Conservation (phyloP, 2,797 vertebrate genomes). For the Eutrigla gurnardus region DNA sequence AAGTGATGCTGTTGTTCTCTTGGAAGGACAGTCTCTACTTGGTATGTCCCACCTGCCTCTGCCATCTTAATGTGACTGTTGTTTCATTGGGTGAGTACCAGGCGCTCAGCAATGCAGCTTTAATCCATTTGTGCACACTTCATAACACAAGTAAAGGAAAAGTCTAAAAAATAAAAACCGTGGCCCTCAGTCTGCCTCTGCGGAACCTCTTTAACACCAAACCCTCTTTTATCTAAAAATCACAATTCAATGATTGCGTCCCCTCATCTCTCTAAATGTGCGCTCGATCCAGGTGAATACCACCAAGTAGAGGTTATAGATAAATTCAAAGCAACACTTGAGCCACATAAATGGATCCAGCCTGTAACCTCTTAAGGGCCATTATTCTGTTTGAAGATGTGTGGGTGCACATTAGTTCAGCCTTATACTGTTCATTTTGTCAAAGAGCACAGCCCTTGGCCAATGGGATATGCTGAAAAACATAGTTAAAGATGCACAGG, state of each 20-base stretch:
- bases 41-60: neutral
- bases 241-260: slow-evolving; percentile 7
- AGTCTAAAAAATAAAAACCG: neutral
- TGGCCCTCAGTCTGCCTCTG: neutral
- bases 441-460: slow-evolving; percentile 28
- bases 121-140: slow-evolving; percentile 23
- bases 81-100: slow-evolving; percentile 9
- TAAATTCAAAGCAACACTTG: slow-evolving; percentile 50
- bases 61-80: slow-evolving; percentile 3
- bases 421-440: slow-evolving; percentile 27
- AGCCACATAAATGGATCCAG: slow-evolving; percentile 29
- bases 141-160: slow-evolving; percentile 20
- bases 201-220: neutral
- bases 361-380: slow-evolving; percentile 31
- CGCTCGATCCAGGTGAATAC: slow-evolving; percentile 33
- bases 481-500: neutral
- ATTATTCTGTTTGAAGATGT: slow-evolving; percentile 39
- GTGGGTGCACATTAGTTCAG: slow-evolving; percentile 36
- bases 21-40: neutral
- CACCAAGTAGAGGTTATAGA: slow-evolving; percentile 39
- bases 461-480: slow-evolving; percentile 12
- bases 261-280: slow-evolving; percentile 18
- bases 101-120: slow-evolving; percentile 3
- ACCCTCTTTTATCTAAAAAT: slow-evolving; percentile 32
- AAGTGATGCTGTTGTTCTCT: neutral